Evolutionary conservation across 2,113 vertebrate genomes (phyloP), one percentile per base, ranked within the genome.

Genomic region (Pitta sordida): DNA sequence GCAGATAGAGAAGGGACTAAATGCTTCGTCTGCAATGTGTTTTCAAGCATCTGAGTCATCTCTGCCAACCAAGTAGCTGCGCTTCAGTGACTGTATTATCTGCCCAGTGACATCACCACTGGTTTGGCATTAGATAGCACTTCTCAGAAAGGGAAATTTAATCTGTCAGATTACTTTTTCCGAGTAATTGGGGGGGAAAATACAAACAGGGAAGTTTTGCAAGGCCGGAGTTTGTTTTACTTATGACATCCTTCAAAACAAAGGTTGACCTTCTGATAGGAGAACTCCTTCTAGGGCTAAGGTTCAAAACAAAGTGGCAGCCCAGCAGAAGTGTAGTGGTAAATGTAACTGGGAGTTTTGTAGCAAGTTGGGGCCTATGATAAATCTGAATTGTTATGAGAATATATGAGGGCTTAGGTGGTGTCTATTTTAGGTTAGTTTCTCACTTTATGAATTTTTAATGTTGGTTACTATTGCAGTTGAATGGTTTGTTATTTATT

Each of bases 121-220:
- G 43, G 12, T 67, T 91, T 91, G 46, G 18, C 9, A 2, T 56
- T 67, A 75, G 83, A 13, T 76, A 80, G 71, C 34, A 8, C 73
- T 93, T 93, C 86, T 90, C 73, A 78, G 92, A 91, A 95, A 86
- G 44, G 37, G 86, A 86, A 83, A 93, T 69, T 62, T 85, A 86
- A 93, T 91, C 92, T 83, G 1, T 12, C 41, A 41, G 60, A 71
- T 94, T 88, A 75, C 27, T 75, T 86, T 73, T 83, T 59, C 27
- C 55, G 29, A 51, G 78, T 56, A 70, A 81, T 6, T 44, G 16
- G 30, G 43, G 48, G 4, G 0, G 53, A 85, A 88, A 69, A 46
- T 36, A 89, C 37, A 85, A 92, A 87, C 32, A 64, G 48, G 23
- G 74, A 62, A 84, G 30, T 32, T 71, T 86, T 86, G 52, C 64